These are phyloP conservation scores for Andrena chrysosceles DNA, from an alignment of 2,888 invertebrate genomes.

Conservation along the genomic window DNA sequence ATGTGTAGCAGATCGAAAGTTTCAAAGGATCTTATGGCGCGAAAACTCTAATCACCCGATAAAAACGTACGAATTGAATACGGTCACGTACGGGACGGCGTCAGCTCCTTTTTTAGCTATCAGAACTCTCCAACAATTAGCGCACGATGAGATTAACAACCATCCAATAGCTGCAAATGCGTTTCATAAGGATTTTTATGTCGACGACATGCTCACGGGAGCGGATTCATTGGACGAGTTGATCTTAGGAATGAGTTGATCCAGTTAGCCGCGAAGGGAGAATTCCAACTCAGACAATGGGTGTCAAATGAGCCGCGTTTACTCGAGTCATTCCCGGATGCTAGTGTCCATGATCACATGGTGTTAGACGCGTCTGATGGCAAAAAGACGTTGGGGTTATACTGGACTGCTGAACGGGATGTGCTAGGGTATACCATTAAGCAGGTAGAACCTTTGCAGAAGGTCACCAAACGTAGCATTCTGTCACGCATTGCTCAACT, in stretches of 20 bases:
- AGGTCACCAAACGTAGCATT: constrained; percentile 1
- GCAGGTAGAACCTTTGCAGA: not conserved
- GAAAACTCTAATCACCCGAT: too few relatives aligned
- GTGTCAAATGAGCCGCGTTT: not conserved
- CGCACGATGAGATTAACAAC: not conserved
- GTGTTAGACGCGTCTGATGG: not conserved
- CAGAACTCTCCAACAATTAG: not conserved
- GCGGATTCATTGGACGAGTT: not conserved
- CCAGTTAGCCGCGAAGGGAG: not conserved
- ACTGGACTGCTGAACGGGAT: not conserved
- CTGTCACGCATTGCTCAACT: constrained; percentile 3
- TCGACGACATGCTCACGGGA: constrained; percentile 2
- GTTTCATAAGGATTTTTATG: not conserved
- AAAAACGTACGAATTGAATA: not conserved
- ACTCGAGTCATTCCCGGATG: not conserved
- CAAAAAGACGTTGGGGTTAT: constrained; percentile 4
- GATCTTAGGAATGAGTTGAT: too few relatives aligned
- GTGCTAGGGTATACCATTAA: not conserved
- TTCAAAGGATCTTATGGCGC: not conserved
- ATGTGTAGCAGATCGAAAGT: not conserved
- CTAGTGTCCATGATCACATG: not conserved
- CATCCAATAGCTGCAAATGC: not conserved
- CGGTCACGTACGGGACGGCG: too few relatives aligned
- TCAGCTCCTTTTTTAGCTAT: not conserved
- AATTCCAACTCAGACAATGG: not conserved